Evolutionary conservation across 1,140 invertebrate genomes (phyloP), one percentile per base, ranked within the genome.

Genomic region (Caenorhabditis latens): DNA sequence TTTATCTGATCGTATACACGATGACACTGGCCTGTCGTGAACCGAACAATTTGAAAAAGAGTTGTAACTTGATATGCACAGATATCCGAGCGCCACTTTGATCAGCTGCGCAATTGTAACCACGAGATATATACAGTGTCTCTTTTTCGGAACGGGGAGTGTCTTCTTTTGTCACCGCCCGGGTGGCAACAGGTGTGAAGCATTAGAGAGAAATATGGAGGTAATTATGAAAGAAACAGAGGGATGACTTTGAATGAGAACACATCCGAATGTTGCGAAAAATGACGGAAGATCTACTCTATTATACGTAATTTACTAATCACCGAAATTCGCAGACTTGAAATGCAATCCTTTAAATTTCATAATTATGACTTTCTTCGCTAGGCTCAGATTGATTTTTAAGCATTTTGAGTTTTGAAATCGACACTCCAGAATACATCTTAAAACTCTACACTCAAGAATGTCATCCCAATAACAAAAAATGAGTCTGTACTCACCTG

Each of bases 101-200:
- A 75, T 75, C 67, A 75, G 67, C 67, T 75, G 67, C 67, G 67
- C 67, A 75, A 65, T 65, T 53, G 50, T 16, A 53, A 53, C 50
- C 50, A 53, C 11, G 11, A 24, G 13, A 46, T 42, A 75, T 42
- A 75, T 46, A 75, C 67, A 75, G 43, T 75, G 67, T 75, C 67
- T 75, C 42, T n/a, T 40, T 75, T 48, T 43, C 19, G 67, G 67
- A n/a, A 46, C 42, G 63, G 67, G 67, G 67, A n/a, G 67, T 43
- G 43, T 48, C 67, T 48, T 75, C 67, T 75, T 43, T 53, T 79
- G 43, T 79, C 46, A 50, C 71, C 71, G 46, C 71, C 46, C 71
- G 46, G 43, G 46, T 53, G 71, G 43, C 46, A 79, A 50, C 71
- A 79, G 67, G 67, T 75, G 67, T 75, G 67, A 75, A 75, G 67